A percentile compares a stretch with the other conserved stretches of the same genome.
Evolutionary conservation across 2,113 vertebrate genomes (phyloP).

Genomic region (Micromys minutus): DNA sequence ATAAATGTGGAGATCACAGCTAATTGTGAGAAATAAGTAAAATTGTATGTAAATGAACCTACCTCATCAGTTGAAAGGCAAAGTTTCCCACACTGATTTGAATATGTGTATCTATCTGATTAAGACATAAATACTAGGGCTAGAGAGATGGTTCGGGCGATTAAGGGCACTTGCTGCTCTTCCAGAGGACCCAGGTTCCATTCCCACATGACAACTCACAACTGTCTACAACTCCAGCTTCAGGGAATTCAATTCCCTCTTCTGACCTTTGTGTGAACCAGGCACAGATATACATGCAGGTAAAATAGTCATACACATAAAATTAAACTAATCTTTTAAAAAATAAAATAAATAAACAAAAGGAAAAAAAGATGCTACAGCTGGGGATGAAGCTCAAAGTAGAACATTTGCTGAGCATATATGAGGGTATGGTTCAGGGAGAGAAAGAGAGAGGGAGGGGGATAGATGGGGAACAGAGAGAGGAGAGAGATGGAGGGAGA

Average conservation of each 20-base stretch:
- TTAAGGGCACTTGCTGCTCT: neutral
- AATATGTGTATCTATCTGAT: neutral
- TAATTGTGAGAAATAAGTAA: neutral
- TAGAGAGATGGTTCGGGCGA: neutral
- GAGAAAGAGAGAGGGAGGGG: neutral
- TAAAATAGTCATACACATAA: neutral
- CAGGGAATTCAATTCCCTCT: neutral
- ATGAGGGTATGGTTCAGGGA: too few relatives aligned
- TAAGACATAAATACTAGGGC: neutral
- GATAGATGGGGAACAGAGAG: neutral
- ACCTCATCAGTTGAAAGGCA: neutral
- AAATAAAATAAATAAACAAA: neutral
- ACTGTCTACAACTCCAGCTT: neutral
- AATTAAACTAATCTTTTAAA: neutral
- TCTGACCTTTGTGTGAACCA: neutral
- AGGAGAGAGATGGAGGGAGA: neutral
- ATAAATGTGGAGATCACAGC: neutral
- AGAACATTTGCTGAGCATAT: neutral
- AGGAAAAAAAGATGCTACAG: neutral
- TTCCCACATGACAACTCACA: neutral
- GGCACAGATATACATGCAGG: neutral
- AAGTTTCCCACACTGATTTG: neutral
- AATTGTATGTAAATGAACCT: neutral
- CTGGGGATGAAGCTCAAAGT: neutral
- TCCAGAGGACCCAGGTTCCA: neutral